phyloP scores from a whole-genome alignment of 1,140 invertebrate species.

The Vanessa tameamea region DNA sequence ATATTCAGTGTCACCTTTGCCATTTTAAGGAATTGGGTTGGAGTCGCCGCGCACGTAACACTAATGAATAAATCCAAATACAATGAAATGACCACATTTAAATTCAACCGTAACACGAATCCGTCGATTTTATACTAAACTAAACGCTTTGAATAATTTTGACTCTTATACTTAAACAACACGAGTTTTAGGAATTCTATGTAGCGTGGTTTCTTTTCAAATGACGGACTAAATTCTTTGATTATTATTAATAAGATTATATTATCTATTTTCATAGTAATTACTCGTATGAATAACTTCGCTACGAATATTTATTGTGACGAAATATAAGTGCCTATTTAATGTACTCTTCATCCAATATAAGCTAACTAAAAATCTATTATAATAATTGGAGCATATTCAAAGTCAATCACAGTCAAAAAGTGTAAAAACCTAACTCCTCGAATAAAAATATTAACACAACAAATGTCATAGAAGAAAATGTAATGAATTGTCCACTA shows the following conservation, averaged over 20 bases:
- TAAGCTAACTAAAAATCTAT: too few relatives aligned
- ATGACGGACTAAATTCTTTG: not conserved
- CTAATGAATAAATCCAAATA: constrained; percentile 49
- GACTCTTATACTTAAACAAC: not conserved
- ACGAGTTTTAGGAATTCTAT: constrained; percentile 39
- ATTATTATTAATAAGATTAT: too few relatives aligned
- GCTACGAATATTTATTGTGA: too few relatives aligned
- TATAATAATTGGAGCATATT: too few relatives aligned
- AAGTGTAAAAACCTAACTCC: too few relatives aligned
- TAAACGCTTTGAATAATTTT: constrained; percentile 22
- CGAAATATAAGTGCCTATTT: not conserved
- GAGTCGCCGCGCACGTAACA: constrained; percentile 30
- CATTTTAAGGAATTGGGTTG: constrained; percentile 43
- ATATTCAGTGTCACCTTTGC: constrained; percentile 41
- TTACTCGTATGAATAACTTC: too few relatives aligned
- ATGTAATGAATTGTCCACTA: too few relatives aligned
- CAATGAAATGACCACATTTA: constrained; percentile 49
- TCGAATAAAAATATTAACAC: too few relatives aligned
- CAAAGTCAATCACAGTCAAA: too few relatives aligned
- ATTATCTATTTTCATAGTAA: too few relatives aligned
- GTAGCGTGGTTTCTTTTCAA: constrained; percentile 37
- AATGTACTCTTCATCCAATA: too few relatives aligned
- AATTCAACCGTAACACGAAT: constrained; percentile 37
- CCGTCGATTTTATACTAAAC: constrained; percentile 34
- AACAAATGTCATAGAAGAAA: too few relatives aligned